Conservation (phyloP, 2,113 vertebrate species). For the Oncorhynchus tshawytscha region DNA sequence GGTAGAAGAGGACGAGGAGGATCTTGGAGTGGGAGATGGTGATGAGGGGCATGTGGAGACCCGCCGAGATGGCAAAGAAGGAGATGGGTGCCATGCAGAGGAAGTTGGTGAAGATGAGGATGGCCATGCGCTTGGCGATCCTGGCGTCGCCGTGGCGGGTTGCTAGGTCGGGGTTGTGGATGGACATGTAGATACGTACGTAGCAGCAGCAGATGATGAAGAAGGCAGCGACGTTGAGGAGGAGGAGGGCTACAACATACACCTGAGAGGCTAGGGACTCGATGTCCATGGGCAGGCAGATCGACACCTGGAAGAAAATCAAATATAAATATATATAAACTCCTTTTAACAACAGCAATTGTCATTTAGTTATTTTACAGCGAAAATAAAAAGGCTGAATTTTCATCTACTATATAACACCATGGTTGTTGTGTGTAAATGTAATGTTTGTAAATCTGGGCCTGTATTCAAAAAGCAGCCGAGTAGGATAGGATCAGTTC, state of each 20-base stretch:
- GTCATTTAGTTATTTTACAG: too few species aligned
- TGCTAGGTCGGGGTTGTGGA: constrained; percentile 81
- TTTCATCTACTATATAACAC: too few species aligned
- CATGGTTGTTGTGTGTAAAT: too few species aligned
- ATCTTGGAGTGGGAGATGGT: constrained; percentile 93
- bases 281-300: constrained; percentile 94
- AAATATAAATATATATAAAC: too few species aligned
- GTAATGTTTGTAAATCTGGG: too few species aligned
- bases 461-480: too few species aligned
- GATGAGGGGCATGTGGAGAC: constrained; percentile 87
- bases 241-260: constrained; percentile 82
- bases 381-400: too few species aligned
- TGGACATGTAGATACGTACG: constrained; percentile 83
- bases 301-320: constrained; percentile 34
- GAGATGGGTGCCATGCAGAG: constrained; percentile 93
- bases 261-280: constrained; percentile 79
- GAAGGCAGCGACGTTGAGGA: constrained; percentile 84
- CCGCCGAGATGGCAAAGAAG: constrained; percentile 92
- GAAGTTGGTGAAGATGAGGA: constrained; percentile 95
- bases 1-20: constrained; percentile 91
- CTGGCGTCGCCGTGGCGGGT: constrained; percentile 83
- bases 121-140: constrained; percentile 90
- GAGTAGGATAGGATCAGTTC: too few species aligned
- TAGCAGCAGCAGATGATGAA: constrained; percentile 86
- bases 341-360: too few species aligned